These are phyloP conservation scores for Falco rusticolus DNA, from an alignment of 2,797 vertebrate species.

Conservation along the genomic window DNA sequence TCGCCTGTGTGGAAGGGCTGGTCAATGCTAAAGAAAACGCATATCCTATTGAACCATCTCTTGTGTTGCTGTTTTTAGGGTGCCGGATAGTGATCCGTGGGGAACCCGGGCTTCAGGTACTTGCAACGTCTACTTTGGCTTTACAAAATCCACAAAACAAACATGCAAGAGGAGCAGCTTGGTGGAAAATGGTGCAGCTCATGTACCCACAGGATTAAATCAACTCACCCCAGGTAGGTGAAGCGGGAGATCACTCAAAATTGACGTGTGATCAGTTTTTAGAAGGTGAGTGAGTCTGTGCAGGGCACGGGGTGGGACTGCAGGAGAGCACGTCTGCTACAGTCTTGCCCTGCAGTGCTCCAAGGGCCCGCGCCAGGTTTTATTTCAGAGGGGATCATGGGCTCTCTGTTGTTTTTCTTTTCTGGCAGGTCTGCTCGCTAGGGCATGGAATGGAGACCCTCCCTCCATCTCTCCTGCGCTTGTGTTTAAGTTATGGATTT, in stretches of 20 bases:
- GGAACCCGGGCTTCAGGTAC: background rate
- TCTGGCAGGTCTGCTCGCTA: background rate
- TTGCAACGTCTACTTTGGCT: background rate
- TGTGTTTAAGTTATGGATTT: constrained; percentile 20
- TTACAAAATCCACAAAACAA: background rate
- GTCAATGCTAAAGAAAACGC: background rate
- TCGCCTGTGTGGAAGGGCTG: background rate
- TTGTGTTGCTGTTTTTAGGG: background rate
- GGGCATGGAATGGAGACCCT: background rate
- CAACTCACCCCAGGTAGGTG: background rate
- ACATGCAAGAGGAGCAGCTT: background rate
- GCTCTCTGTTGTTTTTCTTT: background rate
- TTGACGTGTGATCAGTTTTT: background rate
- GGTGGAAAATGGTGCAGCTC: background rate
- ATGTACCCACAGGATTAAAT: background rate
- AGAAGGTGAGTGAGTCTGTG: background rate
- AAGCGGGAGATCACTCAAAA: background rate
- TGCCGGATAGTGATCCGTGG: background rate
- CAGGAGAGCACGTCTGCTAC: background rate
- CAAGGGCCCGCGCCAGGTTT: background rate
- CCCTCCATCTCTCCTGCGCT: background rate
- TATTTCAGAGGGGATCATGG: background rate
- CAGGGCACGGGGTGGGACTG: background rate
- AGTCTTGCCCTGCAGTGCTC: background rate
- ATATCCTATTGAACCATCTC: background rate